Evolutionary conservation across 2,888 invertebrate species (phyloP), one percentile per base, ranked within the genome.

Genomic region (Amphipyra tragopoginis): DNA sequence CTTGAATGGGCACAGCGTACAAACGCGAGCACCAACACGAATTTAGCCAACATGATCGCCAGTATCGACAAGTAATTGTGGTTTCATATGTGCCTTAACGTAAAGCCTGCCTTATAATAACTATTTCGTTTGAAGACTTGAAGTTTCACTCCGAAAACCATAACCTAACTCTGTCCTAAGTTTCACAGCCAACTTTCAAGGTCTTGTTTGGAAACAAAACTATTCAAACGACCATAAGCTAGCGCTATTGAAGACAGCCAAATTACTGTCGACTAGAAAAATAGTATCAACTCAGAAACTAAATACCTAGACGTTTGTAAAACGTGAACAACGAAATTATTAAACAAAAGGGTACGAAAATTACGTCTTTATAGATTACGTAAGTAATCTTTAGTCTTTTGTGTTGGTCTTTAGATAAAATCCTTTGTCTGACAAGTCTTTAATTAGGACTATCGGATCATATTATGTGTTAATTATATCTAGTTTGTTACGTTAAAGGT

Each of bases 291-390:
- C 10, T 29, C 29, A 29, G 6, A 11, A 26, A 44, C 10, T 11
- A 26, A 29, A 38, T 29, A n/a, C n/a, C n/a, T n/a, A 29, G 6
- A 60, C 49, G 53, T 53, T 53, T 52, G 2, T 43, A 15, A 40
- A 21, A 61, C 26, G 13, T 45, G 34, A 58, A 49, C 42, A 53
- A 53, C 48, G 15, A 36, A 53, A 40, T 57, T 69, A 36, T 29
- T 21, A 42, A 8, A 70, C 42, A 65, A 75, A 74, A 34, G 38
- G 15, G 11, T 50, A 43, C n/a, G 34, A 47, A 72, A 68, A 68
- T 53, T 42, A 57, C 52, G 29, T 45, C 47, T 71, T 39, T 21
- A 48, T 36, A 62, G 45, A 64, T 53, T 54, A 39, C 33, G 29
- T 45, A 33, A 39, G 42, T 59, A 65, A 62, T 71, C 53, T 36